phyloP scores from a whole-genome alignment of 2,113 vertebrate genomes.

The Apteryx mantelli region DNA sequence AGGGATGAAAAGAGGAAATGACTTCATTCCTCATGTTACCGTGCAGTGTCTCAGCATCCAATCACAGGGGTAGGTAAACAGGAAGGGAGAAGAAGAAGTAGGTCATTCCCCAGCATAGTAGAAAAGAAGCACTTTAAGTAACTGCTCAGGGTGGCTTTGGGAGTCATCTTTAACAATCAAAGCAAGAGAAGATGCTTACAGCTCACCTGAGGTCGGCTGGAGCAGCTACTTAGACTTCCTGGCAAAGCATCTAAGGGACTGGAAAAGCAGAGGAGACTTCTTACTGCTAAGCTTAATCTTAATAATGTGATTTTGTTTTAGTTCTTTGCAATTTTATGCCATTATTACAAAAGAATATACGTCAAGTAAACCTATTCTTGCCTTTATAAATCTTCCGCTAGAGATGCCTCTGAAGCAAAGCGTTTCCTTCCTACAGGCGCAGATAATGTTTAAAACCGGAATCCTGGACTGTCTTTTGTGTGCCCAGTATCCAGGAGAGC shows the following conservation, averaged over 20 bases:
- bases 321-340: neutral
- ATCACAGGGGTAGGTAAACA: constrained; percentile 57
- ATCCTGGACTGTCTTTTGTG: neutral
- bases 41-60: constrained; percentile 44
- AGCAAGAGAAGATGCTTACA: neutral
- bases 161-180: neutral
- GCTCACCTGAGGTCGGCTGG: neutral
- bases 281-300: neutral
- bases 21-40: constrained; percentile 21
- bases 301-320: neutral
- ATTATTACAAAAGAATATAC: neutral
- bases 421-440: neutral
- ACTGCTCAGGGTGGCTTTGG: neutral
- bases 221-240: neutral
- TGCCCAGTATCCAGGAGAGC: neutral
- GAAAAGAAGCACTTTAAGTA: neutral
- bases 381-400: neutral
- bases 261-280: neutral
- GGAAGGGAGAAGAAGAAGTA: constrained; percentile 53
- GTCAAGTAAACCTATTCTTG: neutral
- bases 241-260: neutral
- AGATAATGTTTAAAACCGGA: neutral
- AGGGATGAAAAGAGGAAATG: constrained; percentile 63
- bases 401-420: neutral
- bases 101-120: neutral